Base-by-base conservation (phyloP, 2,113 vertebrate genomes). In the Hydropotes inermis region DNA sequence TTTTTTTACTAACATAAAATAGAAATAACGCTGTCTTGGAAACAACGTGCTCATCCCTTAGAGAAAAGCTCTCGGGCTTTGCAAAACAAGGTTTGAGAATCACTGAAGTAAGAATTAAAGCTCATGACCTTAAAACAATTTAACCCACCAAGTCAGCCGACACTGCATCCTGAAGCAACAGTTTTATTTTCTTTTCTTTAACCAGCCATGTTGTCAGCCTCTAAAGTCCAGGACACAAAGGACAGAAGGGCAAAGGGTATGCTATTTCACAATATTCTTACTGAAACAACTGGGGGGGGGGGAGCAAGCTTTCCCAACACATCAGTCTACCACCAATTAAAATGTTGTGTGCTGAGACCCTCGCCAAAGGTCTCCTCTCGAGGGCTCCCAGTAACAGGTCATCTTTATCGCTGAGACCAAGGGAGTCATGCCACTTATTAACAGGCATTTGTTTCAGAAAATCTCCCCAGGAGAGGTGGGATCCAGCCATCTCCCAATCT, bases 291-390 rank as follows among this genome's bases (percentile, higher is more conserved):
- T 23, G 13, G n/a, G 19, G 64, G 1, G 30, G 27, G 17, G 47
- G 70, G 19, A 4, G 50, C 12, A 70, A 87, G 89, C 50, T 87
- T 95, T 84, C 90, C 85, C 82, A 67, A 81, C 92, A 95, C 95
- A 93, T 79, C 95, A 61, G 90, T 95, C 97, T 91, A 52, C 54
- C 92, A 50, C 84, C 93, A 96, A 94, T 97, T 97, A 97, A 98
- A 94, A 86, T 45, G 79, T 8, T 43, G 52, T 79, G 28, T 57
- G 92, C 25, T 45, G 45, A 94, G 81, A 67, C 8, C 54, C 74
- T 87, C 8, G 6, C n/a, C 25, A 58, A 95, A 92, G 88, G 70
- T 64, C 89, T 81, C 64, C 81, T 82, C 95, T n/a, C 94, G 12
- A 82, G 95, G 60, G 94, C 55, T 92, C 64, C 8, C 23, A 1